Percentiles rank a stretch among this genome's conserved stretches.
phyloP scores from a whole-genome alignment of 2,797 vertebrate genomes.

The Benthosema pterotum region DNA sequence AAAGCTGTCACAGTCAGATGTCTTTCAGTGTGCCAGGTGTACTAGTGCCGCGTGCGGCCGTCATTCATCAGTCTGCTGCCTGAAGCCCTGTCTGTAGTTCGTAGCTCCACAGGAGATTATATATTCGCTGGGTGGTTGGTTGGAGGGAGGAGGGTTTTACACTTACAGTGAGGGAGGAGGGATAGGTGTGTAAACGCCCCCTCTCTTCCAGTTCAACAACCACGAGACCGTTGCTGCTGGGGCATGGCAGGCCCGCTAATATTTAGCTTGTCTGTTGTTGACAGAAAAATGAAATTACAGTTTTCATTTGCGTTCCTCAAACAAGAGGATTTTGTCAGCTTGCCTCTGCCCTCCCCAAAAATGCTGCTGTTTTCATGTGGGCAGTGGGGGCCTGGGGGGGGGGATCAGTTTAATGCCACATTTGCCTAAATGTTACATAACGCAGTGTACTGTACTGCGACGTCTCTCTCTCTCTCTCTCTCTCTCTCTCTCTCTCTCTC shows the following conservation, averaged over 20 bases:
- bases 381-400: too few species aligned
- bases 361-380: not conserved
- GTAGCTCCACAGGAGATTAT: conserved; percentile 41
- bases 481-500: not conserved
- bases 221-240: conserved; percentile 67
- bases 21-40: not conserved
- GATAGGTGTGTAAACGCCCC: conserved; percentile 59
- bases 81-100: not conserved
- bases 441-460: too few species aligned
- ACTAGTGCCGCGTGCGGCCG: too few species aligned
- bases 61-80: not conserved
- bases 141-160: conserved; percentile 29
- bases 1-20: not conserved
- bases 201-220: conserved; percentile 55
- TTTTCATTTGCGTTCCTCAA: conserved; percentile 24
- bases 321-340: not conserved
- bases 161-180: too few species aligned
- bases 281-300: conserved; percentile 57
- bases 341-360: not conserved
- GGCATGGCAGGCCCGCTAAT: too few species aligned
- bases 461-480: not conserved
- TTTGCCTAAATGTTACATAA: too few species aligned
- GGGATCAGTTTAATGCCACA: too few species aligned
- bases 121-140: conserved; percentile 41
- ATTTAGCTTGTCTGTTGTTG: conserved; percentile 68